Percentiles rank a stretch among this genome's conserved stretches.
Conservation (phyloP, 2,888 invertebrate genomes). For the Neoscelio sp. region DNA sequence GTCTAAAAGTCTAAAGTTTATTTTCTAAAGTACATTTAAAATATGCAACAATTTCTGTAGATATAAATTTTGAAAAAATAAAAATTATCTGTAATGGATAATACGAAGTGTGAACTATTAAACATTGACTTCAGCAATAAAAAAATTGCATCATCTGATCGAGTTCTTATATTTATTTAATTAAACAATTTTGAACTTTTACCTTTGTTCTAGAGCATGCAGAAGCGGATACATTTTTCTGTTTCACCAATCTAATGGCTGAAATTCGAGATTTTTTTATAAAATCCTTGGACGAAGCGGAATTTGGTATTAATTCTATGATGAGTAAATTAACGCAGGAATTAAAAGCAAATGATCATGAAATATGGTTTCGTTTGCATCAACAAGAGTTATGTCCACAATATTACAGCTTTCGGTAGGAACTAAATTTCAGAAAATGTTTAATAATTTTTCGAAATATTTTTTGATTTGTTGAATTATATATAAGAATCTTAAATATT, state of each 20-base stretch:
- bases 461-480: slow-evolving; percentile 15
- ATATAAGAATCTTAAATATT: no score
- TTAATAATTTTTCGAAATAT: slow-evolving; percentile 50
- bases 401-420: slow-evolving; percentile 96
- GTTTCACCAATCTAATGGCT: slow-evolving; percentile 98
- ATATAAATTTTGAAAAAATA: no score
- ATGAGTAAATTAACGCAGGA: slow-evolving; percentile 93
- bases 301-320: slow-evolving; percentile 95
- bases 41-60: no score
- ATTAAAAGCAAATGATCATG: slow-evolving; percentile 90
- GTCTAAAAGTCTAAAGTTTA: no score
- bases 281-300: slow-evolving; percentile 96
- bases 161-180: no score
- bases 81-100: no score
- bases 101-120: no score
- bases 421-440: slow-evolving; percentile 20
- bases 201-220: slow-evolving; percentile 91
- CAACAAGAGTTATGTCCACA: slow-evolving; percentile 96
- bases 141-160: no score
- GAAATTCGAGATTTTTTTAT: slow-evolving; percentile 99
- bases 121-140: no score
- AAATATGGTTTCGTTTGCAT: slow-evolving; percentile 90
- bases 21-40: no score
- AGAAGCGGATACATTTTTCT: slow-evolving; percentile 99
- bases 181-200: slow-evolving; percentile 10